Conservation (phyloP, 2,888 invertebrate genomes). For the Latrodectus elegans region DNA sequence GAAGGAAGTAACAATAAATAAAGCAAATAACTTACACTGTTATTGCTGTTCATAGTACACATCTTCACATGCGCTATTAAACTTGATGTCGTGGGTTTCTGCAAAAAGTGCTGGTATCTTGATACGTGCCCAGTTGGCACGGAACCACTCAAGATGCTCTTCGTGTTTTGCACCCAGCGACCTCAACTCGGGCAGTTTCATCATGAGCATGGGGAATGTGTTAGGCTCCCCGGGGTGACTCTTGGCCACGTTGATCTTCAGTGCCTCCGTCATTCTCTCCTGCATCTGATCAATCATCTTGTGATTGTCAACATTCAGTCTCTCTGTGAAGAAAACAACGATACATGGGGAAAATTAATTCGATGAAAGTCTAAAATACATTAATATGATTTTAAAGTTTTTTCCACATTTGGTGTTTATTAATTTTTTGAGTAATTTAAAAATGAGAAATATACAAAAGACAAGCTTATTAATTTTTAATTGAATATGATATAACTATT, state of each 20-base stretch:
- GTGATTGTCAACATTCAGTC: constrained; percentile 86
- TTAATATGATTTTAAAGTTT: too few relatives aligned
- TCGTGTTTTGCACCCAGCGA: constrained; percentile 88
- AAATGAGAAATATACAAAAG: too few relatives aligned
- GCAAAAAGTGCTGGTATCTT: constrained; percentile 92
- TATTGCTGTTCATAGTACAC: constrained; percentile 25
- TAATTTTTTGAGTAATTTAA: too few relatives aligned
- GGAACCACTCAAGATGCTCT: constrained; percentile 91
- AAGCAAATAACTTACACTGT: constrained; percentile 45
- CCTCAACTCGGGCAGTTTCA: constrained; percentile 84
- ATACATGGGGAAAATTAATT: too few relatives aligned
- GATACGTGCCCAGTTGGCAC: constrained; percentile 84
- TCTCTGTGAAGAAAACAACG: constrained; percentile 78
- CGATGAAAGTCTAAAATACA: too few relatives aligned
- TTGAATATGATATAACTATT: too few relatives aligned
- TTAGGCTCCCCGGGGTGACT: constrained; percentile 80
- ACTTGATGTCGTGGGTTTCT: constrained; percentile 93
- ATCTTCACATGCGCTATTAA: too few relatives aligned
- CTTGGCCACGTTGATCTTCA: constrained; percentile 84
- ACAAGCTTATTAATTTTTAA: too few relatives aligned
- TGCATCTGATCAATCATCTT: constrained; percentile 86
- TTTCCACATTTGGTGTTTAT: too few relatives aligned
- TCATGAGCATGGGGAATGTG: constrained; percentile 78
- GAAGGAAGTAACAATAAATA: neutral
- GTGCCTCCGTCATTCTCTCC: constrained; percentile 89